phyloP scores from a whole-genome alignment of 2,888 invertebrate genomes.

The Oxystoma pomonae region DNA sequence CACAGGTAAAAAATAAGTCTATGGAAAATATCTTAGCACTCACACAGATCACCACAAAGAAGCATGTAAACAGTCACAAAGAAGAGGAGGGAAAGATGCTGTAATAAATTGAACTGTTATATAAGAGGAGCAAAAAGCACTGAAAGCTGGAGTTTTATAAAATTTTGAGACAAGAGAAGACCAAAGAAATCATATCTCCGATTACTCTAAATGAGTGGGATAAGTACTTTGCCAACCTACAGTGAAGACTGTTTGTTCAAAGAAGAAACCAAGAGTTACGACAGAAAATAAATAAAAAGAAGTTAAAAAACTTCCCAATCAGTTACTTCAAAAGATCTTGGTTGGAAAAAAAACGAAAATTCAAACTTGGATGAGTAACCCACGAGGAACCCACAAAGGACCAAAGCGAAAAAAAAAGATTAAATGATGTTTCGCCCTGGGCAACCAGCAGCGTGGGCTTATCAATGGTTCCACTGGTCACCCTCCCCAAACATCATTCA shows the following conservation, averaged over 20 bases:
- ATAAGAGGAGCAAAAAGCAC: conserved; percentile 8
- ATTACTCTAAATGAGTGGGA: conserved; percentile 5
- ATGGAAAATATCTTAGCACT: neutral
- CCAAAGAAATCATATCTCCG: conserved; percentile 6
- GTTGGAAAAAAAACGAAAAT: too few relatives aligned
- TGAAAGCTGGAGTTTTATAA: conserved; percentile 7
- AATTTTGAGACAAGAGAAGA: conserved; percentile 1
- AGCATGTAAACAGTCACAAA: neutral
- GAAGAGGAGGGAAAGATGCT: conserved; percentile 5
- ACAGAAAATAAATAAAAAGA: too few relatives aligned
- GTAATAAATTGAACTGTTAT: conserved; percentile 4
- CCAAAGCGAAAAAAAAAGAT: too few relatives aligned
- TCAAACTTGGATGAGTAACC: too few relatives aligned
- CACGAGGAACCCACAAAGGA: too few relatives aligned
- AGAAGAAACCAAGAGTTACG: neutral
- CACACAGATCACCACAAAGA: conserved; percentile 4
- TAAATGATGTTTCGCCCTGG: too few relatives aligned
- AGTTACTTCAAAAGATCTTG: too few relatives aligned
- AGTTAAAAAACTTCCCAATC: too few relatives aligned
- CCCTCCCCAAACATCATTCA: too few relatives aligned
- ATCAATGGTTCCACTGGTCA: too few relatives aligned
- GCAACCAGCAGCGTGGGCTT: too few relatives aligned
- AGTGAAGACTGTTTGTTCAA: conserved; percentile 2
- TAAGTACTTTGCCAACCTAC: conserved; percentile 1
- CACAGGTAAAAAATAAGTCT: neutral